Evolutionary conservation across 2,797 vertebrate genomes (phyloP), one percentile per base, ranked within the genome.

Genomic region (Galagoides demidoff): DNA sequence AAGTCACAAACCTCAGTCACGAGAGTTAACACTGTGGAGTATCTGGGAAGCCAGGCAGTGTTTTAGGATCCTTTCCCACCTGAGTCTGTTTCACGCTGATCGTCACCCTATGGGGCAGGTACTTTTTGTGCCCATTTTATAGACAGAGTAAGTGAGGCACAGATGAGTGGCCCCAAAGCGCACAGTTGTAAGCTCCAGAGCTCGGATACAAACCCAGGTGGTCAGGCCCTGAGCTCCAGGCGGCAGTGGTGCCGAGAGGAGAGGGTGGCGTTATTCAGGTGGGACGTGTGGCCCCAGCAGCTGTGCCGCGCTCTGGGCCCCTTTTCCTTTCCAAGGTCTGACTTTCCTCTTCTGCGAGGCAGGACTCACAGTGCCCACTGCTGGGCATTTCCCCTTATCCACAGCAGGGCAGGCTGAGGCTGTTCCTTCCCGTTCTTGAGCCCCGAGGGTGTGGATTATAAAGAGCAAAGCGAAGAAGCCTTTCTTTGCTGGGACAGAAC

Each of bases 371-470:
- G 4, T 1, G 17, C 52, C 71, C 49, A 10, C 4, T 5, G 29
- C 45, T 6, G 31, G 49, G 84, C 0, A 0, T 2, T 16, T 16
- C 1, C 29, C 27, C 52, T 31, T 2, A 0, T 7, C 2, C 43
- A 43, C 83, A 14, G 4, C 23, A 31, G 29, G 43, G 43, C 45
- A 16, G 43, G 34, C 45, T 61, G 17, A 68, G 27, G 5, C n/a
- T 16, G 2, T 70, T 49, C 34, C 49, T 64, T 31, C 29, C 87
- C 39, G 77, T 23, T 55, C 85, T 55, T 37, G 61, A 14, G 17
- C 52, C 29, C 81, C 34, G 59, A 31, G 85, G 63, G 20, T 59
- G 19, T 70, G 25, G 37, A 20, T 16, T 77, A 49, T 64, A 66
- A 23, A 12, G 22, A 76, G 85, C 74, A 57, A 91, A 63, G 59